phyloP scores from a whole-genome alignment of 2,113 vertebrate species.

The Bostrychus sinensis region DNA sequence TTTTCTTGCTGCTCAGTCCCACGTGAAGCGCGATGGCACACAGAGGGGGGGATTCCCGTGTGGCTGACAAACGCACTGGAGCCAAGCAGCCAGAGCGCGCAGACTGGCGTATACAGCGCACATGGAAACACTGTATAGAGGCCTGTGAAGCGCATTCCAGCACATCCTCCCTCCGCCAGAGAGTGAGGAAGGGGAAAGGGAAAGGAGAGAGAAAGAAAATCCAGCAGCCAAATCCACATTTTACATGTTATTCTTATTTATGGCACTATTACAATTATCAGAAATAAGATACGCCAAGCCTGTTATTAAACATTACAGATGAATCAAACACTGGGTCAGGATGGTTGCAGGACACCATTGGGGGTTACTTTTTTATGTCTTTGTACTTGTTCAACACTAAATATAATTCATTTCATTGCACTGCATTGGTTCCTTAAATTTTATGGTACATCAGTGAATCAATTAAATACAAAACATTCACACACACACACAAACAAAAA shows the following conservation, averaged over 20 bases:
- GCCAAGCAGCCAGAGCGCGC: conserved; percentile 82
- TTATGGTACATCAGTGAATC: too few relatives aligned
- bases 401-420: too few relatives aligned
- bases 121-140: conserved; percentile 91
- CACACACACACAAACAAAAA: not conserved
- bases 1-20: conserved; percentile 23
- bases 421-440: too few relatives aligned
- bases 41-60: conserved; percentile 81
- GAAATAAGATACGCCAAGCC: too few relatives aligned
- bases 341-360: too few relatives aligned
- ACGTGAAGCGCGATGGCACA: conserved; percentile 48
- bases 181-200: conserved; percentile 21
- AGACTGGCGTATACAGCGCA: conserved; percentile 80
- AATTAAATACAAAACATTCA: too few relatives aligned
- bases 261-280: too few relatives aligned
- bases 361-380: too few relatives aligned
- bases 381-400: too few relatives aligned
- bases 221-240: conserved; percentile 87
- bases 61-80: conserved; percentile 90
- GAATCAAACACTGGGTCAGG: too few relatives aligned
- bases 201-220: conserved; percentile 79
- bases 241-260: too few relatives aligned
- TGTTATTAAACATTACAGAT: too few relatives aligned
- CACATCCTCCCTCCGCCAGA: conserved; percentile 93
- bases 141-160: conserved; percentile 88